Percentiles rank a stretch among this genome's conserved stretches.
Conservation (phyloP, 2,797 vertebrate genomes). For the Malacoctenus gilli region DNA sequence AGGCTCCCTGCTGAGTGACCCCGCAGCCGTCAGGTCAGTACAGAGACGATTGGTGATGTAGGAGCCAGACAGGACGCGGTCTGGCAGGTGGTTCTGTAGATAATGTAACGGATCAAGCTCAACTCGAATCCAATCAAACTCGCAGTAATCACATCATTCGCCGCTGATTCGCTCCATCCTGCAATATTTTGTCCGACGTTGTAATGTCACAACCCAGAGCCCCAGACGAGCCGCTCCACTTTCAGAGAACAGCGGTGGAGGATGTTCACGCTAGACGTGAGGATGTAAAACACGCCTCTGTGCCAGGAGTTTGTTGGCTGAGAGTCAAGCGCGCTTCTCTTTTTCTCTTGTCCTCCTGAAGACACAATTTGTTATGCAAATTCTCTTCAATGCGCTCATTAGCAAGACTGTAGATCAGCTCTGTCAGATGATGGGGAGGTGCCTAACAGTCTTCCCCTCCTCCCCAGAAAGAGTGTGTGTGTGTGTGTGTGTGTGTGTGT, state of each 20-base stretch:
- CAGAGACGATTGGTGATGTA: constrained; percentile 14
- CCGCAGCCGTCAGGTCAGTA: constrained; percentile 24
- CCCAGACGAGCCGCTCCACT: neutral
- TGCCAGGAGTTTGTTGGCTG: constrained; percentile 25
- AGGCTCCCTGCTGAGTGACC: constrained; percentile 57
- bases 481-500: too few species aligned
- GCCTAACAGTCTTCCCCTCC: constrained; percentile 5
- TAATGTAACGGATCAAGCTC: constrained; percentile 28
- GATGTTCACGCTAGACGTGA: constrained; percentile 28
- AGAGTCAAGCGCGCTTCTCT: constrained; percentile 35
- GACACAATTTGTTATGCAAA: constrained; percentile 67
- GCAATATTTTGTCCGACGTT: constrained; percentile 4
- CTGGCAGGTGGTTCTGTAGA: constrained; percentile 34
- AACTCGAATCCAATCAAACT: constrained; percentile 47
- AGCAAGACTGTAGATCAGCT: constrained; percentile 49
- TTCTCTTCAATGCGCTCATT: constrained; percentile 56
- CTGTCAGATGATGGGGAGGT: constrained; percentile 31
- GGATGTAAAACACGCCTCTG: constrained; percentile 8
- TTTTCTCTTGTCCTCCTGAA: constrained; percentile 25
- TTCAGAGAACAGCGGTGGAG: constrained; percentile 7
- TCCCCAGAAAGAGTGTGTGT: constrained; percentile 12
- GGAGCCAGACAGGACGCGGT: constrained; percentile 25
- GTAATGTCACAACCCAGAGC: constrained; percentile 3
- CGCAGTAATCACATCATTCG: constrained; percentile 40
- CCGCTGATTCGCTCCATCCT: constrained; percentile 1